Evolutionary conservation across 2,888 invertebrate genomes (phyloP).

Genomic region (Cosmorhoe ocellata): DNA sequence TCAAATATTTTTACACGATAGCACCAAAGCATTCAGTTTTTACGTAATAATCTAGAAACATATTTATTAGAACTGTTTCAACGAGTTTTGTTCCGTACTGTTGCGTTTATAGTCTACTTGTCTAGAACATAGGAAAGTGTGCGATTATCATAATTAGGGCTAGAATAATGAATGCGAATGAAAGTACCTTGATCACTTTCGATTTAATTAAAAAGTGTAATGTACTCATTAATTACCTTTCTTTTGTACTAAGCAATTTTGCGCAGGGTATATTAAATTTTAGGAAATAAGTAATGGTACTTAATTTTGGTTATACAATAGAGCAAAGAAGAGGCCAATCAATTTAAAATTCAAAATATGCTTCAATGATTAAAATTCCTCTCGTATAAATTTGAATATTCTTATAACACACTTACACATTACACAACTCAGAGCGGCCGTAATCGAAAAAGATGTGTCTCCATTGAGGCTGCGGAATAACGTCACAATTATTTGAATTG

Average conservation of each 20-base stretch:
- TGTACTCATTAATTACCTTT: neutral
- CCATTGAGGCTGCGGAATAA: slow-evolving; percentile 20
- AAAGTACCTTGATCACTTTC: slow-evolving; percentile 31
- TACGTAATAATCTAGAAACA: slow-evolving; percentile 10
- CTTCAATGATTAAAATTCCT: too few species aligned
- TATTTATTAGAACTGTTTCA: neutral
- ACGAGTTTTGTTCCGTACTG: slow-evolving; percentile 28
- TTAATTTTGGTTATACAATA: too few species aligned
- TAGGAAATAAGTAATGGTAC: neutral
- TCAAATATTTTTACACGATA: slow-evolving; percentile 10
- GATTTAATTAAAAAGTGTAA: slow-evolving; percentile 29
- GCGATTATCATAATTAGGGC: slow-evolving; percentile 32
- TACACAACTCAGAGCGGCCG: slow-evolving; percentile 13
- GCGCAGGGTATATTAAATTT: neutral
- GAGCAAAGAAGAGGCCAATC: too few species aligned
- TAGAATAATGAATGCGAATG: slow-evolving; percentile 25
- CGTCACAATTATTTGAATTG: slow-evolving; percentile 34
- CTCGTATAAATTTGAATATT: too few species aligned
- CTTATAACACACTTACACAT: slow-evolving; percentile 6
- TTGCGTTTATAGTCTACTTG: slow-evolving; percentile 27
- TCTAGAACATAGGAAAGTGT: slow-evolving; percentile 25
- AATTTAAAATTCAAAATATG: too few species aligned
- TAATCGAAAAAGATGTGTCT: slow-evolving; percentile 25
- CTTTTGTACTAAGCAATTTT: neutral
- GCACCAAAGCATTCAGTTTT: slow-evolving; percentile 10